Base-by-base conservation (phyloP, 2,113 vertebrate genomes). In the Todiramphus chloris region DNA sequence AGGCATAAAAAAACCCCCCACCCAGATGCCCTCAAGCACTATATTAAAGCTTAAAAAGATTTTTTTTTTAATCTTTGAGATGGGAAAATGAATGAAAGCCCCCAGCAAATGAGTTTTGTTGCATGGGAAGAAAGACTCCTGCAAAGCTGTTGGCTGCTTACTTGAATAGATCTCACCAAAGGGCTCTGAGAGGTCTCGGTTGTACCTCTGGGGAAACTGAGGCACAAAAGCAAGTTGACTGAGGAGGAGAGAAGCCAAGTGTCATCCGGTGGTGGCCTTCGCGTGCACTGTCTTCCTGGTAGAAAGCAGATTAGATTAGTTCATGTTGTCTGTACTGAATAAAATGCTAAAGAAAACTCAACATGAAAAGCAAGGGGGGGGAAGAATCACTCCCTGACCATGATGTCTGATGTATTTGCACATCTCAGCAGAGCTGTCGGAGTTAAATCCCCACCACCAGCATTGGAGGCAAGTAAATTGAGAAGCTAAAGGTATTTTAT, bases 401-500 rank as follows among this genome's bases (percentile, higher is more conserved):
- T 2, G 46, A 20, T 79, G 27, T 7, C 17, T 1, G 87, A 82
- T 39, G 17, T 20, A 41, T 84, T 87, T 46, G 51, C 73, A 87
- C 7, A 0, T 60, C 89, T 81, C 76, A 87, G 93, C 80, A 94
- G 89, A 77, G 56, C 87, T 93, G 93, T 37, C 69, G 60, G 76
- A 83, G 81, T 73, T 76, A 90, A 94, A 88, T 76, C 67, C 55
- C 20, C 4, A 83, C 50, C 55, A 5, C 72, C 55, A 0, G 55
- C 55, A 1, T 39, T 18, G 87, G 58, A 91, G 50, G 63, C 74
- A 66, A 53, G 78, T 76, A 83, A 79, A 89, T 1, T 41, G 87
- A 85, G 87, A 80, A 62, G 63, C 33, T 51, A 72, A 90, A 91
- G 88, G 78, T 85, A 82, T 93, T 97, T 95, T 94, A 83, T 96